Evolutionary conservation across 1,140 invertebrate species (phyloP), one percentile per base, ranked within the genome.

Genomic region (Goniozus legneri): DNA sequence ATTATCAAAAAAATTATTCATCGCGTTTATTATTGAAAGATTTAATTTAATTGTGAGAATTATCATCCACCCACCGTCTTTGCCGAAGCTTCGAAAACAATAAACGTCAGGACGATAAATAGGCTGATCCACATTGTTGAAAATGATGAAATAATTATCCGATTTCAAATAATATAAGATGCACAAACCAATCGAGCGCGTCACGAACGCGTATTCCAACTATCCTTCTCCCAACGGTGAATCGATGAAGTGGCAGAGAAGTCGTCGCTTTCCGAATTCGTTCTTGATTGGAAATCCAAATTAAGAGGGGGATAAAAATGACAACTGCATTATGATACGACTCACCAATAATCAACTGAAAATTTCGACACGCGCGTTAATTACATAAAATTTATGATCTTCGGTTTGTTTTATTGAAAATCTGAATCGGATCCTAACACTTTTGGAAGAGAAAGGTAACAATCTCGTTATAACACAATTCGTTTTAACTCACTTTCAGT

Each of bases 241-340:
- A 56, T 45, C 35, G 37, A 36, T 47, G 56, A 44, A 66, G 60
- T 61, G 55, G 46, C 58, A 60, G 59, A 52, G 54, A 58, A 44
- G 47, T 44, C 58, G 56, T 44, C 33, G 37, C 24, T 13, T 20
- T n/a, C n/a, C n/a, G n/a, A n/a, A n/a, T n/a, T n/a, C n/a, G n/a
- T n/a, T n/a, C n/a, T n/a, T 32, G 44, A 47, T 46, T 38, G 18
- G 37, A 43, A 8, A 45, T 30, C 37, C 51, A 44, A 54, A 58
- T 50, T 52, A 54, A 48, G 44, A 51, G 46, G 46, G 54, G 54
- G 40, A 18, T 32, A 27, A n/a, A 14, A 44, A 19, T 18, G n/a
- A 31, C 19, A 24, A 24, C 14, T 12, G 24, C 38, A 56, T 52
- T 38, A 21, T 44, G 22, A 24, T 49, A 10, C 10, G 10, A 27